Evolutionary conservation across 2,888 invertebrate species (phyloP), one percentile per base, ranked within the genome.

Genomic region (Drosophila limbata): DNA sequence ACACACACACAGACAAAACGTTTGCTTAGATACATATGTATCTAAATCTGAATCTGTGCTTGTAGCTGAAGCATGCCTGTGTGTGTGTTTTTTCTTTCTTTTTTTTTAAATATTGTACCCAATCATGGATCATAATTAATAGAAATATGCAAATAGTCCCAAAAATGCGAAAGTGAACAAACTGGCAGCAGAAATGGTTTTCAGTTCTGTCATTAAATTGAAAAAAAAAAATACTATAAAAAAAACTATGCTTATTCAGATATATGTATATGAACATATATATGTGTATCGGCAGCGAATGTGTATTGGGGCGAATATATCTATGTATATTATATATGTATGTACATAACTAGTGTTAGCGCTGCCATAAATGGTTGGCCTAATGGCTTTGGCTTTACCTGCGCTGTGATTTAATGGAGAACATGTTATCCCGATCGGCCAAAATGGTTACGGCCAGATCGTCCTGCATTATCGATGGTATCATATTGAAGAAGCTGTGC

Each of bases 341-440:
- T 37, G 44, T 45, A 53, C 19, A 37, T 31, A n/a, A 37, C n/a
- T n/a, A 19, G 13, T 39, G 13, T 39, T 35, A 45, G 44, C 25
- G 60, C 6, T 50, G 53, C 77, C 77, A 65, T 80, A 77, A 63
- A 76, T 79, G 80, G 44, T 35, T 31, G 28, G 4, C 8, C 19
- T 31, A 5, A 3, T 42, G 44, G 19, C 15, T 35, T 74, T 42
- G 44, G 31, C 17, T 35, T 75, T 91, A 92, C 91, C 92, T 91
- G 82, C 91, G 80, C 60, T 85, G 85, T 31, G 92, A 87, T 67
- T 92, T 92, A 51, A 92, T 89, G 25, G 90, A 81, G 72, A 92
- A 92, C 92, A 92, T 92, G 60, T 92, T 91, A 69, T 92, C 91
- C 53, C 88, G 90, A 84, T 92, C 92, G 67, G 87, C 87, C 57